Conservation (phyloP, 2,888 invertebrate genomes). For the Diarsia brunnea region DNA sequence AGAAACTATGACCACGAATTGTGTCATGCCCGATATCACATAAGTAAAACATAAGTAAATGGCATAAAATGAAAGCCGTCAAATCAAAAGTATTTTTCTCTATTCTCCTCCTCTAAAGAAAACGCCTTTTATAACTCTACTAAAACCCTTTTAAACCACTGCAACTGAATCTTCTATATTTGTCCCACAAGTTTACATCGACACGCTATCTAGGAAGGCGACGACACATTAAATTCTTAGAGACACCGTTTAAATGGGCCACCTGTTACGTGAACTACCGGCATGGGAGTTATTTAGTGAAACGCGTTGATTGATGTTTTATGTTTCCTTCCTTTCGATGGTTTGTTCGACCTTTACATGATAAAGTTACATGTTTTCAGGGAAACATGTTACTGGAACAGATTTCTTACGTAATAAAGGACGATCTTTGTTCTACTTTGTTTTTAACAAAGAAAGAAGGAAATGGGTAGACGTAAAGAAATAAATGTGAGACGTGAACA, state of each 20-base stretch:
- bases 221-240: conserved; percentile 37
- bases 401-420: too few species aligned
- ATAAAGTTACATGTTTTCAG: neutral
- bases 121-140: neutral
- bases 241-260: conserved; percentile 16
- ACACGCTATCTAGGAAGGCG: conserved; percentile 35
- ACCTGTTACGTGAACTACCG: conserved; percentile 38
- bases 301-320: conserved; percentile 29
- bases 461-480: too few species aligned
- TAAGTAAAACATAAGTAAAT: too few species aligned
- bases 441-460: too few species aligned
- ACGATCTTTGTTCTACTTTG: too few species aligned
- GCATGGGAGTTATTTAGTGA: conserved; percentile 1
- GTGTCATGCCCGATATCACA: too few species aligned
- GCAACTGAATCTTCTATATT: conserved; percentile 20
- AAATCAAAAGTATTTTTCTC: too few species aligned
- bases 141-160: neutral
- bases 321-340: neutral
- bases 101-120: too few species aligned
- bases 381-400: too few species aligned
- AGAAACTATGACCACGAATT: too few species aligned
- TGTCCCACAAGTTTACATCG: conserved; percentile 23
- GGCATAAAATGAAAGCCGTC: too few species aligned
- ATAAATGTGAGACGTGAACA: too few species aligned
- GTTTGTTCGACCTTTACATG: neutral